These are phyloP conservation scores for Bovichtus variegatus DNA, from an alignment of 2,797 vertebrate species.

Conservation along the genomic window DNA sequence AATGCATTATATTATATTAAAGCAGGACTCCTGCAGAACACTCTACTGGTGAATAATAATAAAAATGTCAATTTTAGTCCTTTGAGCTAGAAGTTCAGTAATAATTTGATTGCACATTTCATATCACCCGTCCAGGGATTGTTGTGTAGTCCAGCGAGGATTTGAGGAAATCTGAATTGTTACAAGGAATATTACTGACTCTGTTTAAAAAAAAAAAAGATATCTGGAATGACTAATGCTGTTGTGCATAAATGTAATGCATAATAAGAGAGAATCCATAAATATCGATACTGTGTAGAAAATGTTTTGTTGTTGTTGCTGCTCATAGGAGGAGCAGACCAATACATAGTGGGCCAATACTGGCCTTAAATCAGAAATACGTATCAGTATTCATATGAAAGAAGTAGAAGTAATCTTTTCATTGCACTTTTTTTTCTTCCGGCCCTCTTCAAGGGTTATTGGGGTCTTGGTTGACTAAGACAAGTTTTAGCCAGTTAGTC, in stretches of 20 bases:
- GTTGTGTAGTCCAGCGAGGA: neutral
- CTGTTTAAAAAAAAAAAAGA: neutral
- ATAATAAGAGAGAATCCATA: neutral
- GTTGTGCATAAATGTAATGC: neutral
- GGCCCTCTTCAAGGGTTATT: neutral
- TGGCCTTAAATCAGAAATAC: neutral
- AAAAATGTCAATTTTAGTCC: neutral
- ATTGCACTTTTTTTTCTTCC: neutral
- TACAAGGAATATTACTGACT: neutral
- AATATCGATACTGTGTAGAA: neutral
- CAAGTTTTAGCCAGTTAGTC: conserved; percentile 7
- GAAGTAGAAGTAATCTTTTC: neutral
- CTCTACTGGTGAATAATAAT: neutral
- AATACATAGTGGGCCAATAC: neutral
- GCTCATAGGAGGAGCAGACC: neutral
- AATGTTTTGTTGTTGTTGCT: neutral
- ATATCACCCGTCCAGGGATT: neutral
- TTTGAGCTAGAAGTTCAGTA: neutral
- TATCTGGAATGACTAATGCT: neutral
- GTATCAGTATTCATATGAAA: neutral
- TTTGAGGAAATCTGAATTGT: neutral
- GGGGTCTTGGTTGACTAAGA: neutral
- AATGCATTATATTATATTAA: neutral
- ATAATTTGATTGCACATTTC: neutral
- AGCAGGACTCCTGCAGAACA: neutral